These are phyloP conservation scores for Hedychridium roseum DNA, from an alignment of 2,888 invertebrate species.

Conservation along the genomic window DNA sequence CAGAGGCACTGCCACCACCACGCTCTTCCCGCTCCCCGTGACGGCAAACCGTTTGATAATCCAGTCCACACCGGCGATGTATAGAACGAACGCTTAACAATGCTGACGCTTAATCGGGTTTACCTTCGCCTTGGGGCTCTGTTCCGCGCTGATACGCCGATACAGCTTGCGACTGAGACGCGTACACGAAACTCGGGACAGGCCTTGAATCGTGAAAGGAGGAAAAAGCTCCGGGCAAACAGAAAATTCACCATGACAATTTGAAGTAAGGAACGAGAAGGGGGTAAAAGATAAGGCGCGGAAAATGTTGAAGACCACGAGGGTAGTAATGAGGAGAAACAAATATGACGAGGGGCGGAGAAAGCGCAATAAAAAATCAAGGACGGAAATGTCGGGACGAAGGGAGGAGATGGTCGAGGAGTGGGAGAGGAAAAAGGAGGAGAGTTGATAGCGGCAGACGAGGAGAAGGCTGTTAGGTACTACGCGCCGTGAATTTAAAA, in stretches of 20 bases:
- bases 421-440: neutral
- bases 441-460: no score
- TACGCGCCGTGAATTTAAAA: conserved; percentile 33
- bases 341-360: neutral
- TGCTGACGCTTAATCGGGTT: conserved; percentile 42
- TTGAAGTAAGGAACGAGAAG: neutral
- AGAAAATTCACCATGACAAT: no score
- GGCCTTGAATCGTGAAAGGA: no score
- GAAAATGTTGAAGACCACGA: no score
- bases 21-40: no score
- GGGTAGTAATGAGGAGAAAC: neutral
- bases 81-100: conserved; percentile 37
- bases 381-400: conserved; percentile 21
- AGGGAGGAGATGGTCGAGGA: neutral
- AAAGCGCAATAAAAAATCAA: conserved; percentile 5
- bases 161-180: conserved; percentile 3
- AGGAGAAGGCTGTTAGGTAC: conserved; percentile 15
- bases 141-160: conserved; percentile 31
- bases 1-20: conserved; percentile 9
- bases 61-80: conserved; percentile 12
- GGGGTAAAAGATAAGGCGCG: neutral
- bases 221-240: no score
- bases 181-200: no score
- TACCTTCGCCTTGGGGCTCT: conserved; percentile 30
- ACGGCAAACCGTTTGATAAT: conserved; percentile 28